Evolutionary conservation across 2,113 vertebrate species (phyloP).

Genomic region (Megaleporinus macrocephalus): DNA sequence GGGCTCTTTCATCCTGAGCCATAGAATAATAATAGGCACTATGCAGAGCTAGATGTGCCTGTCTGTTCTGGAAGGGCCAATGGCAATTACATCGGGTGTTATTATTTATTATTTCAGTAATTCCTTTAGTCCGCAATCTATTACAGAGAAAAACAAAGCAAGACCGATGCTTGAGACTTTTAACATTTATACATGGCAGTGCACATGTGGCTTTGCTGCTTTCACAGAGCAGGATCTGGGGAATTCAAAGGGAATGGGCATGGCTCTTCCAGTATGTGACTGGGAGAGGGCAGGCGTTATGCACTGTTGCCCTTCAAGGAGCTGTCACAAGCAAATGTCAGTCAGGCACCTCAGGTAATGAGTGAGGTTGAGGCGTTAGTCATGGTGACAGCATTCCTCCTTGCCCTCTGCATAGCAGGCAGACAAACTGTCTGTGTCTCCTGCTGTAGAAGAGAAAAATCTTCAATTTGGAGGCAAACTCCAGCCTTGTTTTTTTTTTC

Average conservation of each 20-base stretch:
- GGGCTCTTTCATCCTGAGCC: conserved; percentile 39
- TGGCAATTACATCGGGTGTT: conserved; percentile 46
- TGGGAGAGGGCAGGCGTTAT: conserved; percentile 40
- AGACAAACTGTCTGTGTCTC: conserved; percentile 20
- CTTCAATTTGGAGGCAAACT: conserved; percentile 24
- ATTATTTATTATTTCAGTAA: conserved; percentile 44
- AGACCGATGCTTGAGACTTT: background rate
- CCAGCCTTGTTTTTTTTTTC: background rate
- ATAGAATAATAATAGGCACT: conserved; percentile 37
- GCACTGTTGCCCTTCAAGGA: conserved; percentile 64
- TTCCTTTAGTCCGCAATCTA: conserved; percentile 26
- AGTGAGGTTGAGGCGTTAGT: conserved; percentile 65
- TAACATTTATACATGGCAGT: background rate
- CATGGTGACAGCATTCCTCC: conserved; percentile 70
- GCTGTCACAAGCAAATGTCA: conserved; percentile 76
- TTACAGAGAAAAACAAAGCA: background rate
- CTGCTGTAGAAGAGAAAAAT: conserved; percentile 10
- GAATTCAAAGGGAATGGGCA: conserved; percentile 11
- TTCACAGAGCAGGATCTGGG: background rate
- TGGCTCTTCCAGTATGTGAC: conserved; percentile 49
- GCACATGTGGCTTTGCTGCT: background rate
- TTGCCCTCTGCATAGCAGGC: conserved; percentile 63
- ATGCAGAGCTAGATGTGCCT: conserved; percentile 26
- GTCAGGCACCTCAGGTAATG: conserved; percentile 76
- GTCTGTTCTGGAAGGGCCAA: conserved; percentile 13